phyloP scores from a whole-genome alignment of 2,797 vertebrate species.

The Geotria australis region DNA sequence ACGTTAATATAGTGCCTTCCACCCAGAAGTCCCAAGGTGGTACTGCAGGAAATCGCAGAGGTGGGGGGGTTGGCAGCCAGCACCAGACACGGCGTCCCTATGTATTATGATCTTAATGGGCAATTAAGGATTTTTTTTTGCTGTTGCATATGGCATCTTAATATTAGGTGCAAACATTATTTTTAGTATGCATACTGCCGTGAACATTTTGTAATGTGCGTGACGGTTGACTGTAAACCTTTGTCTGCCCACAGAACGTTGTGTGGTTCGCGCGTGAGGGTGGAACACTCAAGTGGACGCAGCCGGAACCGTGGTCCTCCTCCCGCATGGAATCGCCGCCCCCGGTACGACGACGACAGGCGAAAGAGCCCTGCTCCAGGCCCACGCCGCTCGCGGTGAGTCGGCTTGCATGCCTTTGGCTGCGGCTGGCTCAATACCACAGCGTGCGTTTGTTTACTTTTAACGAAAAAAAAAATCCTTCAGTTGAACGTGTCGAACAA shows the following conservation, averaged over 20 bases:
- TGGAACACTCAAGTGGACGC: slow-evolving; percentile 75
- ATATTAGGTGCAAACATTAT: no score
- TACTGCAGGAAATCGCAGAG: no score
- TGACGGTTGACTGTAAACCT: not conserved
- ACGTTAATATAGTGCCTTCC: no score
- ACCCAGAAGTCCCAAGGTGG: no score
- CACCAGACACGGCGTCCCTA: no score
- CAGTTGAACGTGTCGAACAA: no score
- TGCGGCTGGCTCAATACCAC: not conserved
- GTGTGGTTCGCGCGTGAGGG: slow-evolving; percentile 67
- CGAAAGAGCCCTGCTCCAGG: slow-evolving; percentile 57
- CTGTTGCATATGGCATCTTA: no score
- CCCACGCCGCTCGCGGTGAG: slow-evolving; percentile 4
- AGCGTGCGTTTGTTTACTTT: not conserved
- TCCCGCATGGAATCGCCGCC: slow-evolving; percentile 60
- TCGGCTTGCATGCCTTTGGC: not conserved
- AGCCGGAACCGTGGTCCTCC: slow-evolving; percentile 72
- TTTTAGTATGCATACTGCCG: not conserved
- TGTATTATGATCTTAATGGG: no score
- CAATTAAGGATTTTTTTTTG: no score
- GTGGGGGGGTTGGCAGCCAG: no score
- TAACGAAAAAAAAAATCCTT: not conserved
- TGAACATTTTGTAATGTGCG: not conserved
- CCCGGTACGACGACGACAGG: slow-evolving; percentile 43
- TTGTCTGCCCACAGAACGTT: slow-evolving; percentile 22